Conservation (phyloP, 2,888 invertebrate species). For the Leptarthrus brevirostris region DNA sequence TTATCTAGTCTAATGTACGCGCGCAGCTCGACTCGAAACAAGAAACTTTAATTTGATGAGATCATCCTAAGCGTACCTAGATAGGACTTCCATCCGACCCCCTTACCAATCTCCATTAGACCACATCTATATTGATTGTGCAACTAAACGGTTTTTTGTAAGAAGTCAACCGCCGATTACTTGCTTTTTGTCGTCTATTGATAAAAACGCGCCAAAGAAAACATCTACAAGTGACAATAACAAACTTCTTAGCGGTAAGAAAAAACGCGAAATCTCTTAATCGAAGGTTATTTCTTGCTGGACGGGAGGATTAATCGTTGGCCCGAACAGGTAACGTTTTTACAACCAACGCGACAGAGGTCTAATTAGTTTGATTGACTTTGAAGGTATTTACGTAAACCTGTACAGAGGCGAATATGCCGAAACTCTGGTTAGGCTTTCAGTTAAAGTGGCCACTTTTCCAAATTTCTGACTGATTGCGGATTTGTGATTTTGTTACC, state of each 20-base stretch:
- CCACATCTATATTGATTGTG: too few species aligned
- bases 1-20: slow-evolving; percentile 5
- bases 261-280: slow-evolving; percentile 3
- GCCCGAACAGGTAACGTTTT: background rate
- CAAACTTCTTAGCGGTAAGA: background rate
- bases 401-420: too few species aligned
- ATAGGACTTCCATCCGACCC: too few species aligned
- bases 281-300: slow-evolving; percentile 20
- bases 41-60: slow-evolving; percentile 4
- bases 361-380: background rate
- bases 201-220: background rate
- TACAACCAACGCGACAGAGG: too few species aligned
- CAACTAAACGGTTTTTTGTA: too few species aligned
- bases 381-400: too few species aligned
- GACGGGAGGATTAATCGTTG: background rate
- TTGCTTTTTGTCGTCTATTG: background rate
- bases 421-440: too few species aligned
- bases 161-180: slow-evolving; percentile 1
- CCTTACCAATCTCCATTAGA: too few species aligned
- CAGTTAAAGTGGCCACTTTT: too few species aligned
- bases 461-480: too few species aligned
- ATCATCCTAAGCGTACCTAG: background rate
- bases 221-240: background rate
- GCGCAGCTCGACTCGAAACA: slow-evolving; percentile 1
- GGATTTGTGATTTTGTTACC: too few species aligned